Evolutionary conservation across 2,113 vertebrate genomes (phyloP), one percentile per base, ranked within the genome.

Genomic region (Anser cygnoides): DNA sequence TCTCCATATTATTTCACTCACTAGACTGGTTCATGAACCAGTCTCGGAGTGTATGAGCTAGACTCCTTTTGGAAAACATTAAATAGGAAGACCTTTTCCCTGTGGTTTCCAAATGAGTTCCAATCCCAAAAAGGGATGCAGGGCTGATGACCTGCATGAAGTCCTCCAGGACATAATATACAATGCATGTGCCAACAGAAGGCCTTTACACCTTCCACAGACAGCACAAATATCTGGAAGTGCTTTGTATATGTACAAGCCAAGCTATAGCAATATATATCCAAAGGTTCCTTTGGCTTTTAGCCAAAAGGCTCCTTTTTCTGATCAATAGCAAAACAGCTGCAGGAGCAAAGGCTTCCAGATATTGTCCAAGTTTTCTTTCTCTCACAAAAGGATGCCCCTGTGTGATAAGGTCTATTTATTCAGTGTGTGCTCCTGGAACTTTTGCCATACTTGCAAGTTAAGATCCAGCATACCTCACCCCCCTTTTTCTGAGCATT

Each of bases 161-260:
- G n/a, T 41, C 43, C 31, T 75, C 35, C 13, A 54, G 43, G 28
- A 62, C 3, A 9, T 10, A 72, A 72, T 19, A 29, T 6, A 73
- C 13, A 50, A 5, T 37, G 9, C 0, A 0, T 35, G 13, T 58
- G 10, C 13, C 33, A 59, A 31, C 6, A 70, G 23, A 37, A 1
- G 2, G 20, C 29, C 33, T 67, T 88, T 26, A 59, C 79, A 61
- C 7, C 17, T 49, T 39, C 44, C 29, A 43, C 9, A 46, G 13
- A 22, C 59, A 62, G 14, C 46, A 41, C 1, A 66, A 80, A 61
- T 8, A 62, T 19, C 16, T 19, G 13, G 10, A 29, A 70, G 10
- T 49, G 33, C 16, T 92, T 61, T 70, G 10, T 9, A 3, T 28
- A 44, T 1, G 0, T 28, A 22, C 16, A 58, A 74, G 10, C 12